These are phyloP conservation scores for Phalangium opilio DNA, from an alignment of 2,888 invertebrate genomes.

Conservation along the genomic window DNA sequence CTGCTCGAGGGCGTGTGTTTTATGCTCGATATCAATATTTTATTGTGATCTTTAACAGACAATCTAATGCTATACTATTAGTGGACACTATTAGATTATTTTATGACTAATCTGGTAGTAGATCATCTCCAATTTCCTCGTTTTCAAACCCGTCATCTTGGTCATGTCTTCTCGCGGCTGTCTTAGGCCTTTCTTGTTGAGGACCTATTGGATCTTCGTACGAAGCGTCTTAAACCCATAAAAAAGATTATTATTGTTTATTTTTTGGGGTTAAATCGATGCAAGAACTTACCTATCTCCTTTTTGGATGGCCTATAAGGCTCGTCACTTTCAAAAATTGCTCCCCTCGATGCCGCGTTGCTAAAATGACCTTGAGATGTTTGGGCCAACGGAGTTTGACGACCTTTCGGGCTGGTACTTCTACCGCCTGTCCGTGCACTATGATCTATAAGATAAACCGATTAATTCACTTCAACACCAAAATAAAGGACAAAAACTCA, in stretches of 20 bases:
- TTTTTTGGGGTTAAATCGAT: not conserved
- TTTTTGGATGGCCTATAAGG: not conserved
- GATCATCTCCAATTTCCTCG: conserved; percentile 12
- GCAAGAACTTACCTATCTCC: not conserved
- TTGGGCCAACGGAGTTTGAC: not conserved
- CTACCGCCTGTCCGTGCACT: too few relatives aligned
- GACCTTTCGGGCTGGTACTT: not conserved
- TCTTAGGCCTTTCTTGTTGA: conserved; percentile 12
- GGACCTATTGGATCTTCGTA: conserved; percentile 7
- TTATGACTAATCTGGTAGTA: conserved; percentile 12
- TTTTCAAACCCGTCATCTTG: conserved; percentile 12
- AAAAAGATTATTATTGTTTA: not conserved
- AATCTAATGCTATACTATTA: too few relatives aligned
- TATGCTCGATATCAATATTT: too few relatives aligned
- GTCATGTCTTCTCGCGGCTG: conserved; percentile 13
- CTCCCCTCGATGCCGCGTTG: not conserved
- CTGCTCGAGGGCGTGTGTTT: too few relatives aligned
- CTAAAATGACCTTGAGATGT: not conserved
- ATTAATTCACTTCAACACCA: not conserved
- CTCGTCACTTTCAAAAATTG: not conserved
- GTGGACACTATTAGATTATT: too few relatives aligned
- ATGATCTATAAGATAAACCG: too few relatives aligned
- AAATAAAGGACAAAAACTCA: not conserved
- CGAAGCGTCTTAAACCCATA: conserved; percentile 3
- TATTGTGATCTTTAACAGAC: too few relatives aligned